phyloP scores from a whole-genome alignment of 2,888 invertebrate genomes.

The Erannis defoliaria region DNA sequence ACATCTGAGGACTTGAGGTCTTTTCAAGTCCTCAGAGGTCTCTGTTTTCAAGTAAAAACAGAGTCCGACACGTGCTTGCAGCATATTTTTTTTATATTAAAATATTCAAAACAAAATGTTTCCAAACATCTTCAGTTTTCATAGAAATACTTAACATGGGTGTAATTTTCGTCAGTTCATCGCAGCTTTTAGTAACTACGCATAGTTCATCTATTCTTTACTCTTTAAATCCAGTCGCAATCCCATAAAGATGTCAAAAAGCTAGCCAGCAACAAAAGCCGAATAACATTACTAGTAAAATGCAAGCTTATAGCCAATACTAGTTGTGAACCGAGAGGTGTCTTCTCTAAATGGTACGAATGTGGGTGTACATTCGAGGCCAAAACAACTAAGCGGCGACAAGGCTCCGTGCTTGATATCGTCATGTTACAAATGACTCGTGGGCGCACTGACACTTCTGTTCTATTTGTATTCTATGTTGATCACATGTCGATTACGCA shows the following conservation, averaged over 20 bases:
- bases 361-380: conserved; percentile 77
- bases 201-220: too few species aligned
- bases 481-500: conserved; percentile 27
- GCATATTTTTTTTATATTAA: too few species aligned
- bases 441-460: conserved; percentile 36
- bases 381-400: conserved; percentile 60
- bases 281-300: conserved; percentile 19
- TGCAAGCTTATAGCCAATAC: conserved; percentile 24
- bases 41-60: too few species aligned
- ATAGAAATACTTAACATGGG: too few species aligned
- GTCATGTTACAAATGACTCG: conserved; percentile 30
- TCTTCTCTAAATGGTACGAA: conserved; percentile 54
- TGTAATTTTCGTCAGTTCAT: too few species aligned
- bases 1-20: too few species aligned
- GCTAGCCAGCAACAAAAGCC: background rate
- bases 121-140: too few species aligned
- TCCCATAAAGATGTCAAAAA: background rate
- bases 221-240: too few species aligned
- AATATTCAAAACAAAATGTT: too few species aligned
- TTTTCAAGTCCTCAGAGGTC: too few species aligned
- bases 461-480: conserved; percentile 17
- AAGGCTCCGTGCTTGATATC: conserved; percentile 41
- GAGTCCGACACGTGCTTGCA: too few species aligned
- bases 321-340: conserved; percentile 37
- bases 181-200: too few species aligned